Base-by-base conservation (phyloP, 2,888 invertebrate species). In the Orchestes rusci region DNA sequence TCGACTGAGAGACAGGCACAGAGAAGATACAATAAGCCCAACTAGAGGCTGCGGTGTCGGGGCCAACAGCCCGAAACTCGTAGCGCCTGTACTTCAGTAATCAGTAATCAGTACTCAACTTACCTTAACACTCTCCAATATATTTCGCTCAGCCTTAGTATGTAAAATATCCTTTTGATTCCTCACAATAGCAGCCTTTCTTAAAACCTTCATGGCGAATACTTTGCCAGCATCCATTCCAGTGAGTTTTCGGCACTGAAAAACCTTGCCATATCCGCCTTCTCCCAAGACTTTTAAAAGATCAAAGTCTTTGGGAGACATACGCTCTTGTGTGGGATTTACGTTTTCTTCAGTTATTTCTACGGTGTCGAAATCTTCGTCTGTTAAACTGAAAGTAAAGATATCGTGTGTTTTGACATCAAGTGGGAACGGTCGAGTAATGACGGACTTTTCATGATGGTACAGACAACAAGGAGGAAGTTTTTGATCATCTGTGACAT, bases 131-230 rank as follows among this genome's bases (percentile, higher is more conserved):
- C 94, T 92, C 76, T 99, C 99, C 62, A 99, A 76, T 63, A 99
- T 99, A 73, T 99, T 99, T 66, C 99, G 78, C 72, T 99, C 99
- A 51, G 99, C 99, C 75, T 96, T 96, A 55, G 99, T 99, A 67
- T 99, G 99, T 50, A 97, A 99, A 48, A 97, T 97, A 70, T 99
- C 99, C 70, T 99, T 99, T 71, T 96, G 95, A 73, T 97, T 99
- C 64, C 96, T 80, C 49, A 97, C 95, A 67, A 99, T 96, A 37
- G 94, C 92, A 49, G 97, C 97, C 71, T 96, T 93, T 64, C 91
- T 87, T 43, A 99, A 74, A 50, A 99, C 97, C 79, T 99, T 99
- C 99, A 99, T 99, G 44, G 99, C 99, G 77, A 96, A 99, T 62
- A 96, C 90, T 60, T 87, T 85, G 51, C 90, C 89, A 42, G 81